Evolutionary conservation across 2,888 invertebrate genomes (phyloP), one percentile per base, ranked within the genome.

Genomic region (Hermaeophaga mercurialis): DNA sequence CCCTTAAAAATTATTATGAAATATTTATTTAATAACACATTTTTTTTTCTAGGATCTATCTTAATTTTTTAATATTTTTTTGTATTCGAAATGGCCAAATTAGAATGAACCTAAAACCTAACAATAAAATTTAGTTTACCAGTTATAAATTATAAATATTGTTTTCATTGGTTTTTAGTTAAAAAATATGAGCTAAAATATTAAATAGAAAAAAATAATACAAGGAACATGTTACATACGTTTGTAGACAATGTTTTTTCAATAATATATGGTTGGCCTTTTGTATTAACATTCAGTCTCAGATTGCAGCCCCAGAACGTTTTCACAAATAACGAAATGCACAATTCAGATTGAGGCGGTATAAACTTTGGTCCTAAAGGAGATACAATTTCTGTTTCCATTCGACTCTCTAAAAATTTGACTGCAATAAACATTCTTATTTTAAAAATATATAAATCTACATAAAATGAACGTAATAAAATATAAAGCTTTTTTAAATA

Each of bases 281-380:
- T 22, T 22, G 6, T 6, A n/a, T 44, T 38, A 26, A 54, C 15
- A 31, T 19, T 12, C 1, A 54, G 2, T 1, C 6, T 41, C 15
- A 54, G n/a, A 8, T 3, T 7, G 19, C 31, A 26, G n/a, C 6
- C 24, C 2, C 7, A 1, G 2, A 39, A 48, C 9, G 48, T 55
- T 19, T 41, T 36, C n/a, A 55, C 14, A 36, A 48, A 55, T 31
- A 55, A 41, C 1, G 55, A 55, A 6, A 55, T 11, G 14, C 55
- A 55, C 24, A 43, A 33, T 11, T 12, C 36, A 22, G 3, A 24
- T 19, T 6, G 33, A 2, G 9, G 2, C 5, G n/a, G n/a, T 26
- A 22, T 15, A 9, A 48, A 0, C 1, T 7, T 1, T 6, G 54
- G 14, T 14, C 47, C 48, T 15, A 43, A 8, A 14, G 3, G 34